Percentiles rank a stretch among this genome's conserved stretches.
Conservation (phyloP, 2,888 invertebrate genomes). For the Chloroclystis v-ata region DNA sequence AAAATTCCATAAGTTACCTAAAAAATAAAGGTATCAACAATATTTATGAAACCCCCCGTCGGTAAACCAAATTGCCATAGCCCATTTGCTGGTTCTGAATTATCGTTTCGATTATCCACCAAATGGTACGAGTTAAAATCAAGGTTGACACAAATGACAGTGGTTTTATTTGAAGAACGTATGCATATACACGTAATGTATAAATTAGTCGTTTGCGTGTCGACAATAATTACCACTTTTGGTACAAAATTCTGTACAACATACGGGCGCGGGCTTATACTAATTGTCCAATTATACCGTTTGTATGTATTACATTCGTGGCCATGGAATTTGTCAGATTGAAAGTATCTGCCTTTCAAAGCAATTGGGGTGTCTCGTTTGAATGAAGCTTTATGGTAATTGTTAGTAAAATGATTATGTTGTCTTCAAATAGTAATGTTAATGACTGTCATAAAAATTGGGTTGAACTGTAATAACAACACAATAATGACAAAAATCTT, state of each 20-base stretch:
- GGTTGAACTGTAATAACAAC: no score
- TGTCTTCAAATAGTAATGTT: not conserved
- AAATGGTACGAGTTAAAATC: slow-evolving; percentile 20
- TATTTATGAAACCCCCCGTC: no score
- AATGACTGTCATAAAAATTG: not conserved
- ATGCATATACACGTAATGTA: slow-evolving; percentile 43
- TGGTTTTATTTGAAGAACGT: slow-evolving; percentile 36
- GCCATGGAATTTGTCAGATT: slow-evolving; percentile 36
- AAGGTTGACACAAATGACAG: slow-evolving; percentile 37
- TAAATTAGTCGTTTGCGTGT: slow-evolving; percentile 65
- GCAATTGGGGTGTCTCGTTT: not conserved
- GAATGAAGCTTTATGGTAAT: not conserved
- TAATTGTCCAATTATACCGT: slow-evolving; percentile 61
- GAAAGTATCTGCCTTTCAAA: not conserved
- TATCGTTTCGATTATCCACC: slow-evolving; percentile 1
- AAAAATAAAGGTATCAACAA: no score
- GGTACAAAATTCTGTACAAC: slow-evolving; percentile 49
- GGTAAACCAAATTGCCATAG: no score
- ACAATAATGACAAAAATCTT: no score
- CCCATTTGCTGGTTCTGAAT: not conserved
- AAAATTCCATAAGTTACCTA: no score
- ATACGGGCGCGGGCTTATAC: slow-evolving; percentile 51
- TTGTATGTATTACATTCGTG: slow-evolving; percentile 39
- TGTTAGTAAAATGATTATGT: not conserved
- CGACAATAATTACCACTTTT: slow-evolving; percentile 58